phyloP scores from a whole-genome alignment of 2,113 vertebrate genomes.

The Phyllostomus discolor region DNA sequence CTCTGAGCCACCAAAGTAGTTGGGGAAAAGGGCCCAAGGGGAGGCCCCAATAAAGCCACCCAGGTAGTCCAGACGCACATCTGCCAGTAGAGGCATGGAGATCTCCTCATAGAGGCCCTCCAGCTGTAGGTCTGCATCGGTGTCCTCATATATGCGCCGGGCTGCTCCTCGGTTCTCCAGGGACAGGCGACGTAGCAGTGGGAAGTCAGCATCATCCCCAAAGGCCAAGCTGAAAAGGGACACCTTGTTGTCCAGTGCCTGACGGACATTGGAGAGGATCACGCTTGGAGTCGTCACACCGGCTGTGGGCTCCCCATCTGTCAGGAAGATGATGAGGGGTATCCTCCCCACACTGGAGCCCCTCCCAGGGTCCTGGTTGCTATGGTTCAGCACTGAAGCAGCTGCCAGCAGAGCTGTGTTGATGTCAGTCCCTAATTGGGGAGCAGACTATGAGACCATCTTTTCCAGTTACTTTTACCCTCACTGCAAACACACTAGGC shows the following conservation, averaged over 20 bases:
- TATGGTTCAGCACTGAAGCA: constrained; percentile 82
- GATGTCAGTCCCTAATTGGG: constrained; percentile 86
- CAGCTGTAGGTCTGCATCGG: constrained; percentile 83
- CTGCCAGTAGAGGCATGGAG: constrained; percentile 85
- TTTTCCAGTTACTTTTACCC: constrained; percentile 21
- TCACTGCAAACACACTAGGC: not conserved
- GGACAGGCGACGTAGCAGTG: constrained; percentile 81
- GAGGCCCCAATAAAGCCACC: constrained; percentile 40
- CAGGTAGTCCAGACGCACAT: constrained; percentile 84
- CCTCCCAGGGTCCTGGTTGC: constrained; percentile 32
- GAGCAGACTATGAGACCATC: constrained; percentile 13
- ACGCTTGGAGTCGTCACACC: constrained; percentile 79
- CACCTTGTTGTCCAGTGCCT: constrained; percentile 75
- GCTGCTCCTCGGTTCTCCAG: constrained; percentile 85
- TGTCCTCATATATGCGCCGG: constrained; percentile 84
- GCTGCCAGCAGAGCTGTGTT: constrained; percentile 85
- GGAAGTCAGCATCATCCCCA: constrained; percentile 86
- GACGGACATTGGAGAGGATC: constrained; percentile 83
- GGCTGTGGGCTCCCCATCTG: constrained; percentile 87
- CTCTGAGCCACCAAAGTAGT: constrained; percentile 88
- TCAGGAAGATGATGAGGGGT: constrained; percentile 87
- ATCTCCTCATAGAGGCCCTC: constrained; percentile 88
- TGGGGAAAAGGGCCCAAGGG: constrained; percentile 78
- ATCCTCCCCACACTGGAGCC: constrained; percentile 63
- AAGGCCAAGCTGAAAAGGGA: constrained; percentile 88